Base-by-base conservation (phyloP, 2,113 vertebrate genomes). In the Amia ocellicauda region DNA sequence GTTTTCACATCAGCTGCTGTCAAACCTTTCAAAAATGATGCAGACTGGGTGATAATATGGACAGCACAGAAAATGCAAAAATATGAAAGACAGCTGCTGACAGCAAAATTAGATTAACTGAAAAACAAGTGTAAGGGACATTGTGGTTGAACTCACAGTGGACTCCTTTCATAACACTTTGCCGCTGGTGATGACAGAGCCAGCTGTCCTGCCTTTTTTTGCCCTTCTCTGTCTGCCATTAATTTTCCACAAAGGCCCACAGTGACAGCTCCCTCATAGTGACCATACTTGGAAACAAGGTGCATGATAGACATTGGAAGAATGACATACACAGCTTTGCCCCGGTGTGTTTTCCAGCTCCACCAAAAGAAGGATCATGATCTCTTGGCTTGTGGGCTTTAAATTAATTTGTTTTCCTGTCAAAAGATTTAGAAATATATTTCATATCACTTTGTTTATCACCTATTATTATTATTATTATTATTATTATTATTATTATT, bases 161-260 rank as follows among this genome's bases (percentile, higher is more conserved):
- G 60, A 56, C 68, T 62, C 77, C 74, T 82, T 76, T 75, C 77
- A 62, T 81, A 75, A 76, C 75, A 79, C 78, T 74, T 56, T 70
- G 69, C 83, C 75, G 65, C 20, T 68, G 73, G 84, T 86, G 91
- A 86, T 91, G 92, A 93, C 93, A 93, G 90, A 90, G 82, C 84
- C 94, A 96, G 92, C 93, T 97, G 94, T 92, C 91, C 86, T 79
- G 80, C 88, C 85, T 76, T 85, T 88, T n/a, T 91, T 91, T 92
- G 89, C 86, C 92, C 91, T 94, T 93, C 91, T 86, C 86, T 90
- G 90, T 89, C 85, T 77, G 83, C 86, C 91, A 91, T 97, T 91
- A 90, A 94, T 96, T 95, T 93, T 79, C 80, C 80, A 83, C 90
- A 90, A 91, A 90, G 89, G 75, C 84, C 90, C 78, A 80, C 76